Conservation (phyloP, 2,888 invertebrate species). For the Abrostola tripartita region DNA sequence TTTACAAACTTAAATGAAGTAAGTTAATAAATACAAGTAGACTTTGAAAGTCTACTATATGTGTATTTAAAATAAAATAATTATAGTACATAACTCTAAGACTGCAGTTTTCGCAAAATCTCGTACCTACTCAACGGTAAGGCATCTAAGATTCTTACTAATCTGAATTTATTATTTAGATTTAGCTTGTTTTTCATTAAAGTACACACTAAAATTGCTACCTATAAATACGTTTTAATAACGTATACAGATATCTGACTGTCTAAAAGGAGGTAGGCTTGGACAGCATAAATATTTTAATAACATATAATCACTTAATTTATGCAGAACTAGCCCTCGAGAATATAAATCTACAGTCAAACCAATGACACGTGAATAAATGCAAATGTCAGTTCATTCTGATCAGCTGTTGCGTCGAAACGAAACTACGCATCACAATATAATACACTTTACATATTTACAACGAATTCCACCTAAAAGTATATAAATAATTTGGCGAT, state of each 20-base stretch:
- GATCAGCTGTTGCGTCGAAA: conserved; percentile 8
- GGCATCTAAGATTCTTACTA: too few species aligned
- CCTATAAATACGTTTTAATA: too few species aligned
- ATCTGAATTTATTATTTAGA: too few species aligned
- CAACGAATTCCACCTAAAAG: conserved; percentile 55
- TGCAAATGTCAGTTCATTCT: conserved; percentile 11
- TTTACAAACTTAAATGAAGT: conserved; percentile 5
- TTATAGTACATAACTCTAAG: too few species aligned
- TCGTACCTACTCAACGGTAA: too few species aligned
- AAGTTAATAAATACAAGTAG: too few species aligned
- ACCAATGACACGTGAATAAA: conserved; percentile 10
- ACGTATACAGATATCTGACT: background rate
- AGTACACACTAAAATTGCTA: too few species aligned
- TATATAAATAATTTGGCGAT: conserved; percentile 36
- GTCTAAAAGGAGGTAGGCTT: background rate
- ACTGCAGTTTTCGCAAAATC: too few species aligned
- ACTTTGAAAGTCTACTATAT: too few species aligned
- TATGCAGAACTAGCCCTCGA: background rate
- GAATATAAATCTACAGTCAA: conserved; percentile 3
- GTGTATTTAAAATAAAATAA: too few species aligned
- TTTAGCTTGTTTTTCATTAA: too few species aligned
- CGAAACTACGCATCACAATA: conserved; percentile 24
- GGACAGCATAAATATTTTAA: background rate
- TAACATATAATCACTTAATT: background rate
- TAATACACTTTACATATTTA: conserved; percentile 60